Conservation (phyloP, 53 echinoderm and acorn worm species). For the Stichopus horrens region DNA sequence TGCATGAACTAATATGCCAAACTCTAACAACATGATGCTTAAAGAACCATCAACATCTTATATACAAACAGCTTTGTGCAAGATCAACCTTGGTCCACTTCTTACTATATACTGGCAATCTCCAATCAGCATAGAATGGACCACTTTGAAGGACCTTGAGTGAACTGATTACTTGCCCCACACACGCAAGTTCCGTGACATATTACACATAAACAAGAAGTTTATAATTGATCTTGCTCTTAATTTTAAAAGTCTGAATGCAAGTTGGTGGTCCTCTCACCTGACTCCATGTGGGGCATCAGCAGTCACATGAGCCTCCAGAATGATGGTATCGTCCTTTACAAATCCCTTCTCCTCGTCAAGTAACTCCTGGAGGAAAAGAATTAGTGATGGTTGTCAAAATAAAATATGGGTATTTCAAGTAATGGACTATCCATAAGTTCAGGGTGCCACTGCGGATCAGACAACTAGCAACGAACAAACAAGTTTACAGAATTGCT, state of each 20-base stretch:
- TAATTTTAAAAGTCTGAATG: background rate
- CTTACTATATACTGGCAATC: no score
- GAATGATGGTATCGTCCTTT: conserved; percentile 80
- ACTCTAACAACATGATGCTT: no score
- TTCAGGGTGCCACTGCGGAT: background rate
- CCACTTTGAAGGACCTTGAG: no score
- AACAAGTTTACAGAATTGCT: background rate
- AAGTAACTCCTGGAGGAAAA: conserved; percentile 67
- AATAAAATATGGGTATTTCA: background rate
- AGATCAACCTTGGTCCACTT: no score
- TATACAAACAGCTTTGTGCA: no score
- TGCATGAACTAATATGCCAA: no score
- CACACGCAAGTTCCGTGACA: no score
- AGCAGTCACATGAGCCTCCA: conserved; percentile 78
- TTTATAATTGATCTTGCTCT: background rate
- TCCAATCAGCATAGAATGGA: no score
- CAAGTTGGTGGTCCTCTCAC: conserved; percentile 43
- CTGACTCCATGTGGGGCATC: conserved; percentile 99
- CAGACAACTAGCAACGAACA: background rate
- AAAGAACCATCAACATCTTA: no score
- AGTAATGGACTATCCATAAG: background rate
- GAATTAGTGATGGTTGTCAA: background rate
- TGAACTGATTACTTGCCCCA: no score
- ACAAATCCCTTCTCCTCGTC: conserved; percentile 95
- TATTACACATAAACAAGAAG: no score